Evolutionary conservation across 2,888 invertebrate genomes (phyloP), one percentile per base, ranked within the genome.

Genomic region (Sinohyriopsis cumingii): DNA sequence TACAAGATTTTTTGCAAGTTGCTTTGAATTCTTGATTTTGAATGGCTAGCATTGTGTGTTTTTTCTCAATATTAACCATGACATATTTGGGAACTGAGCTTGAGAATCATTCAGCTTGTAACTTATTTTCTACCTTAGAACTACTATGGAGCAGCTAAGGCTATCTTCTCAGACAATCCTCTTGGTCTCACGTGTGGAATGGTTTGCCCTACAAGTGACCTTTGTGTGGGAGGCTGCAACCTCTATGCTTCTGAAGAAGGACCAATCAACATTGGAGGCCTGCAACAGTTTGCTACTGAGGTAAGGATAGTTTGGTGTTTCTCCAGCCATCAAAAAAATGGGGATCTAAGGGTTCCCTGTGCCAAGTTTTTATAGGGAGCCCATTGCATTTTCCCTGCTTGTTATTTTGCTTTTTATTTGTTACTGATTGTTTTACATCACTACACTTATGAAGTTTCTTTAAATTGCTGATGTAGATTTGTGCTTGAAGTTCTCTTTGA

Each of bases 141-240:
- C 90, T 99, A 97, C 89, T 99, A 99, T 92, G 99, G 99, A 28
- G 96, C 99, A 3, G 92, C 92, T 1, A 97, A 97, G 88, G 95
- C 97, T 0, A 99, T 99, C 69, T 93, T 99, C 69, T 98, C 98
- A 0, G 99, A 99, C 89, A 99, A 99, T 90, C 99, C 99, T 0
- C 91, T 99, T 67, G 99, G 90, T 22, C 78, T 90, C 45, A 89
- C 89, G 7, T 90, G 90, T 82, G 90, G 90, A 19, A 99, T 99
- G 99, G 98, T 99, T 28, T 99, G 99, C 83, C 99, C 99, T 3
- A 99, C 99, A 0, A 98, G 97, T 87, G 99, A 99, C 90, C 93
- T 99, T 1, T 99, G 99, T 89, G 98, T 98, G 0, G 99, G 99
- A 0, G 97, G 98, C 0, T 99, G 99, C 90, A 99, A 99, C 91